Base-by-base conservation (phyloP, 2,113 vertebrate species). In the Lycaon pictus region DNA sequence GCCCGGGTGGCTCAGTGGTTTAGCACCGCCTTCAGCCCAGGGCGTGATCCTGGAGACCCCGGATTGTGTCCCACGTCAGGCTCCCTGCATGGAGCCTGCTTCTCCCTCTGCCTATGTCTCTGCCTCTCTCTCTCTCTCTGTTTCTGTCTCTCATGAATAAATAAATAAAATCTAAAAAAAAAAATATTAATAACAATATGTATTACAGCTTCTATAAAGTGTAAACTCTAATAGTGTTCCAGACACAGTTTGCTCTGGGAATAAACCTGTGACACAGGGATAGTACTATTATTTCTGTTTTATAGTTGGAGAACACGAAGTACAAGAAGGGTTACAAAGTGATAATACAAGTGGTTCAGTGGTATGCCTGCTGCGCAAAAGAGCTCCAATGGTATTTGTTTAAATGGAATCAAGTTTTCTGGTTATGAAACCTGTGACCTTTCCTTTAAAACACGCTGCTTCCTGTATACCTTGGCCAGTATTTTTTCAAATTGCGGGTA, bases 271-370 rank as follows among this genome's bases (percentile, higher is more conserved):
- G 55, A 90, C 43, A 53, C 32, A 56, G 13, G 19, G 13, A 65
- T 32, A 55, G 76, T 55, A 79, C 76, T 55, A 20, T 90, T 91
- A 62, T 94, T 95, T 90, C 29, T 95, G 67, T 58, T 85, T 93
- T 91, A 71, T 53, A 92, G 58, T 32, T 62, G 27, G 35, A 86
- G 72, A 22, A 93, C 76, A 16, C 88, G 12, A 92, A 58, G 81
- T 83, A 86, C n/a, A 48, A 48, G 29, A 85, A 77, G 74, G 20
- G 32, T 72, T 74, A 81, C 63, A 93, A 72, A 86, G 77, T 90
- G 76, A 65, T 48, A 88, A 63, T 53, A 19, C 9, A 43, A 22
- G 32, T 53, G 71, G 53, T 63, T 82, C 23, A 63, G 72, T 25
- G 12, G 25, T 53, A 63, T 65, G 55, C 35, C 25, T 58, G 16